Evolutionary conservation across 2,797 vertebrate species (phyloP), one percentile per base, ranked within the genome.

Genomic region (Tangara arthus): DNA sequence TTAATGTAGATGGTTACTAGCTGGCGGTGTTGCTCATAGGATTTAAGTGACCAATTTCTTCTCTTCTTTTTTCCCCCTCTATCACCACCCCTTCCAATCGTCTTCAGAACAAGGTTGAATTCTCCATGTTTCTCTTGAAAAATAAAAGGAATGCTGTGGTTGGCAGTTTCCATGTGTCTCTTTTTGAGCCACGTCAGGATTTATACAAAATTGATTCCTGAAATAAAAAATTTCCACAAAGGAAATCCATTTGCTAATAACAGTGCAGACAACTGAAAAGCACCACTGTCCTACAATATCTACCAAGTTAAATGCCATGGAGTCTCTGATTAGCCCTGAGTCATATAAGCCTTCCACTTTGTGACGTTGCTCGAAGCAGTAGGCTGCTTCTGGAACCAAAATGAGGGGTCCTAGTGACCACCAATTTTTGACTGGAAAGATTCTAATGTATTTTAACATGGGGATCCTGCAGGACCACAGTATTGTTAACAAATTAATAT

Each of bases 91-190:
- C 34, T 87, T 80, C 89, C 95, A 95, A 94, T 57, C 53, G 75
- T 96, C 96, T 97, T 96, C 96, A 97, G 97, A 96, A 95, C 97
- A 97, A 97, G 96, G 96, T 92, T 97, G 96, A 97, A 95, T 95
- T 95, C 82, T 97, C 42, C 93, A 91, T 96, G 85, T 93, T 95
- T 96, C 70, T 95, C 78, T 93, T 93, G 85, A 93, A 93, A 96
- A 97, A 95, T 97, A 96, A 91, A 97, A 96, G 94, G 84, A 96
- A 89, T 89, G 84, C 85, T 97, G 72, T 95, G 95, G 59, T 95
- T 96, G 86, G 92, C 87, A 89, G 71, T 96, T 92, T 81, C 76
- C 66, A 52, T 82, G 44, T 93, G 80, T 93, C 78, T 94, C 90
- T 65, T 95, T 90, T 64, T 93, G 92, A 94, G 92, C 92, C 91